Evolutionary conservation across 2,888 invertebrate genomes (phyloP).

Genomic region (Dasypolia templi): DNA sequence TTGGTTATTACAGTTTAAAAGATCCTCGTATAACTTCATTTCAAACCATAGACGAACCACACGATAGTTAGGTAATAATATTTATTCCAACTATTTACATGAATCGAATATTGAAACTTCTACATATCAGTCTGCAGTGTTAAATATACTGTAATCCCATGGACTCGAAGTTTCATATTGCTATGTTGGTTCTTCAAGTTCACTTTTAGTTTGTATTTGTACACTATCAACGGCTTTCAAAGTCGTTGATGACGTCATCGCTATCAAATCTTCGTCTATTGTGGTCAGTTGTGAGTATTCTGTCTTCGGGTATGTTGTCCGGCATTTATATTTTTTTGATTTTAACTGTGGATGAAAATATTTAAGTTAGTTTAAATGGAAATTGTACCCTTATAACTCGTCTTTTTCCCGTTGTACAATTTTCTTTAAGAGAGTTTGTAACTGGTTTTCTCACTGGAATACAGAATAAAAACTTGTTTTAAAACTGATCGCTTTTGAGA

Average conservation of each 20-base stretch:
- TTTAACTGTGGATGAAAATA: conserved; percentile 76
- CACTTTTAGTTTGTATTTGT: conserved; percentile 72
- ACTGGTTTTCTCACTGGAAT: background rate
- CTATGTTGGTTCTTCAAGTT: conserved; percentile 87
- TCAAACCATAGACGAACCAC: conserved; percentile 54
- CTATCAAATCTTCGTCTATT: conserved; percentile 84
- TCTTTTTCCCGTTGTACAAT: background rate
- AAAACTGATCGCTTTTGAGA: background rate
- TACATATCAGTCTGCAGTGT: conserved; percentile 89
- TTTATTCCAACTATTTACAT: conserved; percentile 75
- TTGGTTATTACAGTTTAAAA: conserved; percentile 42
- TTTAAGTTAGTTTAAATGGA: background rate
- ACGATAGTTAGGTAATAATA: conserved; percentile 61
- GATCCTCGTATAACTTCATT: conserved; percentile 35
- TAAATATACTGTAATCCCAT: conserved; percentile 82
- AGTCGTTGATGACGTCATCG: conserved; percentile 80
- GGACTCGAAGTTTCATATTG: conserved; percentile 77
- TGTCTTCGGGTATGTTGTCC: conserved; percentile 80
- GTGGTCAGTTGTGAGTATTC: conserved; percentile 86
- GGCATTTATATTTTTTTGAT: conserved; percentile 77
- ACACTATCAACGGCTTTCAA: conserved; percentile 73
- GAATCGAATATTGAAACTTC: conserved; percentile 79
- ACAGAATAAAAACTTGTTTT: background rate
- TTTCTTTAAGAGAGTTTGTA: background rate
- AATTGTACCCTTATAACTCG: background rate